Evolutionary conservation across 2,888 invertebrate genomes (phyloP), one percentile per base, ranked within the genome.

Genomic region (Gerris lacustris): DNA sequence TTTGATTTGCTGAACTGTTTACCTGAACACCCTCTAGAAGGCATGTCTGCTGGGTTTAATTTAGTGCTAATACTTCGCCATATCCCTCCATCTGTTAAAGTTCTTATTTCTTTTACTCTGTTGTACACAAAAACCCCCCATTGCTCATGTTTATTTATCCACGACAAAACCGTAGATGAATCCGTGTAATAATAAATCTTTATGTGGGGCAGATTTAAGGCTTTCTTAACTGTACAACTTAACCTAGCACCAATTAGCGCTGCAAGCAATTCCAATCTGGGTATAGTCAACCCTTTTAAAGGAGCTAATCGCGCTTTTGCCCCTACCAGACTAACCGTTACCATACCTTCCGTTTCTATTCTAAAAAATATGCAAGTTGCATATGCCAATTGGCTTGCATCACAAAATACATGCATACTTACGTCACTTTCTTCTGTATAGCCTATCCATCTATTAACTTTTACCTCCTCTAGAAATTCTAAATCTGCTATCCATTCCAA

Each of bases 241-340:
- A 78, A 68, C 67, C 78, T 68, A 0, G 75, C 76, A 45, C 75
- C 77, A 45, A 79, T 76, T 9, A 75, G 71, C 6, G 76, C 76
- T 7, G 76, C 78, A 45, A 79, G 67, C 62, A 79, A 72, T 72
- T 79, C 77, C 15, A 79, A 70, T n/a, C 78, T 70, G 1, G 78
- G 78, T 63, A 79, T 78, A 0, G 77, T 77, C n/a, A 74, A 69
- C n/a, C n/a, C n/a, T 45, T 73, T 66, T 6, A 74, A 47, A 0
- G 78, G 77, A 44, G 78, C 76, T 17, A 79, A 74, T 73, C 78
- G 74, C 18, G 77, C 43, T 71, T 76, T 77, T 6, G 78, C 77
- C 17, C 71, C 72, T 7, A 78, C 18, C n/a, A 78, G 69, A 43
- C 73, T 72, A 6, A 77, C 74, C 44, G 66, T 63, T 5, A 76